These are phyloP conservation scores for Masticophis lateralis DNA, from an alignment of 2,797 vertebrate species.

Conservation along the genomic window DNA sequence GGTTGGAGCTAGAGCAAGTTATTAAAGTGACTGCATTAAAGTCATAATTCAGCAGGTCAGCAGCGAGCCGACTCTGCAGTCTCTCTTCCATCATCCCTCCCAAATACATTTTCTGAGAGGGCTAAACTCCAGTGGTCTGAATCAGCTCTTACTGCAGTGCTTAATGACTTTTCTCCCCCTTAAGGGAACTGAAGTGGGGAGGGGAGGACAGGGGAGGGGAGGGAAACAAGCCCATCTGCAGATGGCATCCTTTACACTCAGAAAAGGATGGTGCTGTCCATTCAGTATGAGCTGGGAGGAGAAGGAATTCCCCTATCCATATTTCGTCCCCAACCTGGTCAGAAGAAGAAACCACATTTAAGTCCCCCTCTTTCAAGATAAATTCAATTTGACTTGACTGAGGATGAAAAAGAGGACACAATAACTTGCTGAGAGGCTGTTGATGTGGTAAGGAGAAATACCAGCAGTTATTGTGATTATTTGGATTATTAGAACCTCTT, in stretches of 20 bases:
- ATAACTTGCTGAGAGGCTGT: not conserved
- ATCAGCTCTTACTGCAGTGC: constrained; percentile 25
- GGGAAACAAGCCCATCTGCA: accelerated
- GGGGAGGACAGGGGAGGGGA: not conserved
- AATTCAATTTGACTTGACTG: not conserved
- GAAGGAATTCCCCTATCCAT: constrained; percentile 34
- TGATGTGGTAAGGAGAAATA: not conserved
- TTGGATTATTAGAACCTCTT: accelerated
- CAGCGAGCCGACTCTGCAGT: constrained; percentile 35
- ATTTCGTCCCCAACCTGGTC: not conserved
- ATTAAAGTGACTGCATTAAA: constrained; percentile 62
- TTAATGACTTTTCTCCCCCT: constrained; percentile 28
- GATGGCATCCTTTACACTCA: constrained; percentile 25
- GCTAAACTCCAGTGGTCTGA: constrained; percentile 2
- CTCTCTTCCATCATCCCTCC: constrained; percentile 55
- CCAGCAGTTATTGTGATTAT: not conserved
- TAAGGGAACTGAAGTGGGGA: not conserved
- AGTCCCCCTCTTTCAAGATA: not conserved
- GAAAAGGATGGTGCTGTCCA: constrained; percentile 4
- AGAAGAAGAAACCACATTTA: not conserved
- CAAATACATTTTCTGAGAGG: constrained; percentile 46
- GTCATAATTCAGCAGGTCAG: constrained; percentile 62
- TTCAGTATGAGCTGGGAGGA: not conserved
- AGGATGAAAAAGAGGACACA: not conserved
- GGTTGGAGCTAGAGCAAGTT: constrained; percentile 65